Evolutionary conservation across 2,888 invertebrate genomes (phyloP), one percentile per base, ranked within the genome.

Genomic region (Neoascia interrupta): DNA sequence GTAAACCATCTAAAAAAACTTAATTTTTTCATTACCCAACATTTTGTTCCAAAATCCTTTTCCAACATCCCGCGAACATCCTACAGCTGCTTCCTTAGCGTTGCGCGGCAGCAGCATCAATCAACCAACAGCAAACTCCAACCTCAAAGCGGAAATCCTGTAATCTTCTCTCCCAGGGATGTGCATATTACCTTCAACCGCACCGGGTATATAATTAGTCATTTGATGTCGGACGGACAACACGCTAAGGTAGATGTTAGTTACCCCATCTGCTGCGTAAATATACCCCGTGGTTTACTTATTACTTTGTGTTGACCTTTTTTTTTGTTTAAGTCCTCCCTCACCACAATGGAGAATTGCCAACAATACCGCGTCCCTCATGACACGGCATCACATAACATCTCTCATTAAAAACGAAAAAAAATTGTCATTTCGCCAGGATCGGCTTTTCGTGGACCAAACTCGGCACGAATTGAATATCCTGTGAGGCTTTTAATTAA

Each of bases 121-220:
- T 15, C 64, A 43, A 58, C 41, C 13, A 28, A 26, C 23, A 63
- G 23, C 31, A 64, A 58, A 70, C 37, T 45, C 23, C 43, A 18
- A 18, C 23, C 34, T 36, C 37, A 45, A 56, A 56, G 39, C 69
- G 75, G 76, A 76, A 64, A 76, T 76, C 60, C 72, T 72, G 10
- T 60, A 64, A 72, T 76, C 72, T 61, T 34, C 16, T 16, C 47
- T 23, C 61, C 41, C 36, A 26, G 34, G 47, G 47, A 64, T 61
- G 63, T 45, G 51, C 64, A 60, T 66, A 53, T 47, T 36, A 41
- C 60, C n/a, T 21, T 26, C 41, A 66, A 54, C 76, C 76, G 63
- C 39, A 61, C 34, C 23, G 58, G 47, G 72, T 54, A 56, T 66
- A 66, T 76, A 76, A 76, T 76, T 76, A 76, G 76, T 72, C 64